Base-by-base conservation (phyloP, 1,140 invertebrate species). In the Condylostylus longicornis region DNA sequence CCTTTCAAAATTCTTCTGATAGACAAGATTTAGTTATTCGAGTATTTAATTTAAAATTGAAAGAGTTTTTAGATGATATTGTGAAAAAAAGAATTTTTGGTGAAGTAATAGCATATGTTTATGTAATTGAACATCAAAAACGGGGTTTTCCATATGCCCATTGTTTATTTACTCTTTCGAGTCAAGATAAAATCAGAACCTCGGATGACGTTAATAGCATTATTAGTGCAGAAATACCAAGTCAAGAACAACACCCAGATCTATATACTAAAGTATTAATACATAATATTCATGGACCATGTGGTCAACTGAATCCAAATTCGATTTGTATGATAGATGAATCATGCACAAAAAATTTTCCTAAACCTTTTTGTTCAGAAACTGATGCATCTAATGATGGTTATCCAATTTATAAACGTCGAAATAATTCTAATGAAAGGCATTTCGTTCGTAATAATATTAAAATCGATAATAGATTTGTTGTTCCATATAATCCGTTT, bases 261-360 rank as follows among this genome's bases (percentile, higher is more conserved):
- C 42, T 70, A 22, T 53, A 49, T 58, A 51, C 58, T 20, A 48
- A 61, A 44, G 43, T 66, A 14, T 59, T 32, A 10, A 58, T 32
- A 35, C 56, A 61, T 35, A 68, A 68, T 66, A 63, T 69, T 42
- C 67, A 71, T 61, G 66, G 68, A 15, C 68, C 66, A 32, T 71
- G 65, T 53, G 68, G 64, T 15, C 20, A n/a, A 3, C 29, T 42
- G 9, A 42, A 38, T 38, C 18, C 19, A 25, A 38, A 23, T 5
- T 28, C 28, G 20, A 60, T 1, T 68, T 70, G 43, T 43, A 10
- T 22, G 48, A 48, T 40, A 62, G 60, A 38, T 61, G 64, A 5
- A 19, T 37, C 31, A 32, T 42, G 47, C 34, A 18, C 42, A 5
- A 35, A 48, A 48, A 33, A 35, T 38, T 47, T 50, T 48, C 49